Evolutionary conservation across 1,140 invertebrate genomes (phyloP).

Genomic region (Micrasema longulum): DNA sequence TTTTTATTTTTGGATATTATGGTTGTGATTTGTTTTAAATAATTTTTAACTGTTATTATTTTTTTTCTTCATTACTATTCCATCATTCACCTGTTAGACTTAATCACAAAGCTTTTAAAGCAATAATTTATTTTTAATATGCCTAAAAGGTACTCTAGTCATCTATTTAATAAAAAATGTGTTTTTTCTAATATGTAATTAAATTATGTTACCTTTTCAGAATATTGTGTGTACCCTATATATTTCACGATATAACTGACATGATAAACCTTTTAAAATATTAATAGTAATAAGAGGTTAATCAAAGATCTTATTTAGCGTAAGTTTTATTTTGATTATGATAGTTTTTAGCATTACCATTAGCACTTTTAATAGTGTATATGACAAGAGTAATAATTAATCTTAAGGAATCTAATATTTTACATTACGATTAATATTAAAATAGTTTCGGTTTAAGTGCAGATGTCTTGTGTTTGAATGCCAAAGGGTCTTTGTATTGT

Average conservation of each 20-base stretch:
- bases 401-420: slow-evolving; percentile 37
- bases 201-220: neutral
- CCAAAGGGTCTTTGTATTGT: slow-evolving; percentile 44
- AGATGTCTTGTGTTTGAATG: slow-evolving; percentile 37
- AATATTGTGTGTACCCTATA: slow-evolving; percentile 23
- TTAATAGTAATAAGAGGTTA: slow-evolving; percentile 4
- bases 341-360: slow-evolving; percentile 16
- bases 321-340: slow-evolving; percentile 12
- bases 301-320: slow-evolving; percentile 33
- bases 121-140: slow-evolving; percentile 51
- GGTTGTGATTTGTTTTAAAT: slow-evolving; percentile 43
- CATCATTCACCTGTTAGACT: slow-evolving; percentile 45
- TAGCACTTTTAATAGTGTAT: slow-evolving; percentile 33
- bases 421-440: slow-evolving; percentile 32
- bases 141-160: slow-evolving; percentile 44
- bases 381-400: slow-evolving; percentile 48
- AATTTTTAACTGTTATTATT: slow-evolving; percentile 15
- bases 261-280: neutral
- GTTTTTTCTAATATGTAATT: slow-evolving; percentile 5
- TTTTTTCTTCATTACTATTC: neutral
- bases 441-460: slow-evolving; percentile 31
- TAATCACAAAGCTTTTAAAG: slow-evolving; percentile 53
- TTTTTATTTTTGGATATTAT: slow-evolving; percentile 21
- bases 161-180: slow-evolving; percentile 23
- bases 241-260: neutral